Conservation (phyloP, 2,888 invertebrate genomes). For the Macaria liturata region DNA sequence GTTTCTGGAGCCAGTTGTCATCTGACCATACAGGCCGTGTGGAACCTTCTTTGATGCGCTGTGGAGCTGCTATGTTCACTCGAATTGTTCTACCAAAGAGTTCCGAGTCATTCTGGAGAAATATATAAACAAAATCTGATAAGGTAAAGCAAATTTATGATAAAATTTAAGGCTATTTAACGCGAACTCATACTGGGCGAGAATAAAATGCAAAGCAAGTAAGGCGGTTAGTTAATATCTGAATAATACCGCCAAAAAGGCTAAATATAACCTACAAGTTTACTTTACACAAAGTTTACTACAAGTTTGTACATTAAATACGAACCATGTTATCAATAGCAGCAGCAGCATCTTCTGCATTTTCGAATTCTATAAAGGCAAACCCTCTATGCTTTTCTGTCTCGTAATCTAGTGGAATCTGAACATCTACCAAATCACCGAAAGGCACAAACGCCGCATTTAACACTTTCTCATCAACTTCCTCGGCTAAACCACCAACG, state of each 20-base stretch:
- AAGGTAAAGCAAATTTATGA: no score
- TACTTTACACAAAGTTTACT: no score
- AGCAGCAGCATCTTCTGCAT: slow-evolving; percentile 98
- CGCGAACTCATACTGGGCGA: no score
- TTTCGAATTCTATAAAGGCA: slow-evolving; percentile 99
- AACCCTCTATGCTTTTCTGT: slow-evolving; percentile 99
- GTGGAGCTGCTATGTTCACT: slow-evolving; percentile 98
- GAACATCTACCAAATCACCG: slow-evolving; percentile 98
- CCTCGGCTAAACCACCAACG: slow-evolving; percentile 95
- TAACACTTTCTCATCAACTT: slow-evolving; percentile 97
- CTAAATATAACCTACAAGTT: no score
- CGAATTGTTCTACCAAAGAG: slow-evolving; percentile 97
- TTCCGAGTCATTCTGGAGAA: slow-evolving; percentile 96
- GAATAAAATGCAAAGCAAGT: no score
- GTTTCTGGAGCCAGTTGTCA: slow-evolving; percentile 98
- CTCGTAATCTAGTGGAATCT: slow-evolving; percentile 99
- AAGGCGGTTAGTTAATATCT: no score
- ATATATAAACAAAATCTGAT: no score
- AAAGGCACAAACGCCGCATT: slow-evolving; percentile 99
- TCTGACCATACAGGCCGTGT: slow-evolving; percentile 99
- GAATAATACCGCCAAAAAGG: no score
- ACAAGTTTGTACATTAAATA: not conserved
- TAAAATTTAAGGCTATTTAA: no score
- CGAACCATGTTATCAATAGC: slow-evolving; percentile 99
- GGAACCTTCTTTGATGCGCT: slow-evolving; percentile 97